Percentiles rank a stretch among this genome's conserved stretches.
These are phyloP conservation scores for Drosophila pseudoobscura DNA, from an alignment of 1,140 invertebrate genomes.

Conservation along the genomic window DNA sequence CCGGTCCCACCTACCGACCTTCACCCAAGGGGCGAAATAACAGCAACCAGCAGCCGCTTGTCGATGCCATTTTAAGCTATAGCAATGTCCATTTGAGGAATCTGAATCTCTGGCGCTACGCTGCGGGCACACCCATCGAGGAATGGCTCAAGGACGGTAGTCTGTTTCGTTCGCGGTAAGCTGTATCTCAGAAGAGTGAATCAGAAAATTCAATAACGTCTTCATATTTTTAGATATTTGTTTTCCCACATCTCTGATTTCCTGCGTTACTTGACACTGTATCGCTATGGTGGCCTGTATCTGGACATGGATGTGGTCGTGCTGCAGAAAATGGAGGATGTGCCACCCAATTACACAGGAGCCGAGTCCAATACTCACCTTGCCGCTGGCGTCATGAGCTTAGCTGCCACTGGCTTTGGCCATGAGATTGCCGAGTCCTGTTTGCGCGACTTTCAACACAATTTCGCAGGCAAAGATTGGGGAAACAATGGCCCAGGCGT, in stretches of 20 bases:
- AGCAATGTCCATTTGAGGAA: conserved; percentile 86
- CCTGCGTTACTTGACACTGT: conserved; percentile 88
- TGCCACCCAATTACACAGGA: conserved; percentile 87
- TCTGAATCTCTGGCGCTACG: conserved; percentile 85
- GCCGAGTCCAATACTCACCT: conserved; percentile 86
- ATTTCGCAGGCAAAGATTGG: conserved; percentile 88
- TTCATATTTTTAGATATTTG: conserved; percentile 52
- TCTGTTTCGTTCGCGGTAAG: conserved; percentile 85
- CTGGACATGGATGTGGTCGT: conserved; percentile 91
- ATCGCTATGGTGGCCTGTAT: conserved; percentile 91
- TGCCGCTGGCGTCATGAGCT: conserved; percentile 87
- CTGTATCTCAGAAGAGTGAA: neutral
- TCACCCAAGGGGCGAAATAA: conserved; percentile 60
- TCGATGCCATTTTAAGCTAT: conserved; percentile 84
- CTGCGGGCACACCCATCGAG: conserved; percentile 86
- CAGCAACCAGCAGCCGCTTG: conserved; percentile 55
- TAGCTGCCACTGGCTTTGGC: conserved; percentile 85
- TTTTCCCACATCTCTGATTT: conserved; percentile 88
- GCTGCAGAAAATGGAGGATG: conserved; percentile 85
- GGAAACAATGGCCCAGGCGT: conserved; percentile 90
- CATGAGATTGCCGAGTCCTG: conserved; percentile 85
- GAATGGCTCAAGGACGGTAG: conserved; percentile 85
- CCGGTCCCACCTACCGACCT: conserved; percentile 83
- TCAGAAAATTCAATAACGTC: neutral
- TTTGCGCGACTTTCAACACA: conserved; percentile 85